Conservation (phyloP, 2,888 invertebrate species). For the Scaptomyza caliginosa region DNA sequence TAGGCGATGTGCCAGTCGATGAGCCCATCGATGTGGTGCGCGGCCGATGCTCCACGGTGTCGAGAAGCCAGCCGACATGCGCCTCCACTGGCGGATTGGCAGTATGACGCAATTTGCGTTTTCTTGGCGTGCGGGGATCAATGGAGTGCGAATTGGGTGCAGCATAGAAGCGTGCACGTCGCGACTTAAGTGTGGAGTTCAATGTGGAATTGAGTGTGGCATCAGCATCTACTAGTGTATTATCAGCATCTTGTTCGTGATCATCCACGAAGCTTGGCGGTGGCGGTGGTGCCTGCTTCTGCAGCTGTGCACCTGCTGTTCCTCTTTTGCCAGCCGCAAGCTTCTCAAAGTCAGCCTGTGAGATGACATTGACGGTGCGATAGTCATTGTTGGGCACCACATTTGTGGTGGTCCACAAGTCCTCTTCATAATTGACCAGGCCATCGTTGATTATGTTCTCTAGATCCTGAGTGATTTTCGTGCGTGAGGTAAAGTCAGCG, state of each 20-base stretch:
- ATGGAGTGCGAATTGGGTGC: constrained; percentile 91
- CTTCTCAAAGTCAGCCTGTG: constrained; percentile 94
- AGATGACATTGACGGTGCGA: constrained; percentile 94
- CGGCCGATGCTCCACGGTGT: constrained; percentile 92
- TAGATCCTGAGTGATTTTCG: constrained; percentile 97
- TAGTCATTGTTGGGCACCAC: constrained; percentile 86
- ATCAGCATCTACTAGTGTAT: constrained; percentile 56
- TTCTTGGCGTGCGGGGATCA: constrained; percentile 89
- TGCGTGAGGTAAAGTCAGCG: constrained; percentile 94
- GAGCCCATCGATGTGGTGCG: constrained; percentile 92
- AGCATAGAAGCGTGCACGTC: constrained; percentile 95
- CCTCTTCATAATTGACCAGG: constrained; percentile 97
- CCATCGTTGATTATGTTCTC: constrained; percentile 98
- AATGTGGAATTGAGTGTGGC: constrained; percentile 75
- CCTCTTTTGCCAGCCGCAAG: constrained; percentile 86
- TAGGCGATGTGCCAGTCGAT: constrained; percentile 91
- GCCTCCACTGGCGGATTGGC: constrained; percentile 97
- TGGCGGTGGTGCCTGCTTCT: constrained; percentile 92
- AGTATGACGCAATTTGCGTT: constrained; percentile 95
- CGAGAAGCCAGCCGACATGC: constrained; percentile 99
- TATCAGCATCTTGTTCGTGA: constrained; percentile 58
- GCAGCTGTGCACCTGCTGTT: background rate
- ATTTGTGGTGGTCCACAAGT: constrained; percentile 90
- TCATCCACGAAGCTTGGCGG: constrained; percentile 87
- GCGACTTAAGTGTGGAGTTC: constrained; percentile 79